These are phyloP conservation scores for Eulemur rubriventer DNA, from an alignment of 2,797 vertebrate genomes.

Conservation along the genomic window DNA sequence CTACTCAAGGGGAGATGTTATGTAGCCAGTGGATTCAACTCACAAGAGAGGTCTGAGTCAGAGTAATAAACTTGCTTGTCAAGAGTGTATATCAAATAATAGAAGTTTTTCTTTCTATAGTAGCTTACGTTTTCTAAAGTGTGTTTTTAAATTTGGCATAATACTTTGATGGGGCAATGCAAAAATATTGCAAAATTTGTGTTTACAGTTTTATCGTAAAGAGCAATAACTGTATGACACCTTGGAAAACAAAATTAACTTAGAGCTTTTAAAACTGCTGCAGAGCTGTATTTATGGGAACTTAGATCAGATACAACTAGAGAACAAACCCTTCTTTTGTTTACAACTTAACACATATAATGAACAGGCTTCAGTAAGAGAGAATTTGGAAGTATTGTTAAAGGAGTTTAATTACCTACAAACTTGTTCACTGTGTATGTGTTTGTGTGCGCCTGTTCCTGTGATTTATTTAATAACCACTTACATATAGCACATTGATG, in stretches of 20 bases:
- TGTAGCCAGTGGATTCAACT: background rate
- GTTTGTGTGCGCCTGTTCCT: background rate
- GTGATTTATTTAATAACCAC: background rate
- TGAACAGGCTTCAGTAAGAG: background rate
- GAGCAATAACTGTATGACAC: background rate
- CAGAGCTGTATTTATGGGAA: background rate
- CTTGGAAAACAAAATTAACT: conserved; percentile 8
- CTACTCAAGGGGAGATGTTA: background rate
- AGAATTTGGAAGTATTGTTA: background rate
- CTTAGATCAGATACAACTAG: background rate
- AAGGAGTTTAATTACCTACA: background rate
- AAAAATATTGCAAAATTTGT: background rate
- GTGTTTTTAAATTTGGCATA: background rate
- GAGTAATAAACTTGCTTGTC: background rate
- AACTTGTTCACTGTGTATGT: background rate
- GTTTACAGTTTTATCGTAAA: background rate
- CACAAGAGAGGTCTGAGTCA: background rate
- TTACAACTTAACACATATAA: background rate
- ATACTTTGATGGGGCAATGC: background rate
- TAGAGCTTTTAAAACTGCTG: background rate
- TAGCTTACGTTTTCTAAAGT: background rate
- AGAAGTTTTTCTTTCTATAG: background rate
- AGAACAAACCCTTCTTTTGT: background rate
- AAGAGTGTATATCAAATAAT: background rate
- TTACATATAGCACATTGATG: background rate